Evolutionary conservation across 92 coral and sea anemone genomes (phyloP).

Genomic region (Siderastrea radians): DNA sequence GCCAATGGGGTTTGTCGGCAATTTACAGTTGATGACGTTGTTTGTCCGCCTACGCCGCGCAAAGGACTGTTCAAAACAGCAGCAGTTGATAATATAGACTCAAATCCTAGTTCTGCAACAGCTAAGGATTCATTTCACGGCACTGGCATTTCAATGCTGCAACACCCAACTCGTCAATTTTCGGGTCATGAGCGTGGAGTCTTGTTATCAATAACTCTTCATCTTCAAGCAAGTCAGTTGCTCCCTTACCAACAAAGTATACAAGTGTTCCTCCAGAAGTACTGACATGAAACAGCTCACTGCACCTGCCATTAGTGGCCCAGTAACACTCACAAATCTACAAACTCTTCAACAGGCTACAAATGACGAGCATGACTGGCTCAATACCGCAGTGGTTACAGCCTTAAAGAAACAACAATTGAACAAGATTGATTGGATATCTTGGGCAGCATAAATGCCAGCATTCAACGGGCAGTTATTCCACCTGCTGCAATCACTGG

Average conservation of each 20-base stretch:
- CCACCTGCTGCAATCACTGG: slow-evolving; percentile 40
- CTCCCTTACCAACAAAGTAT: too few relatives aligned
- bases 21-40: slow-evolving; percentile 19
- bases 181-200: slow-evolving; percentile 37
- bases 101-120: slow-evolving; percentile 52
- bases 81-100: slow-evolving; percentile 53
- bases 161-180: slow-evolving; percentile 32
- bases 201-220: not conserved
- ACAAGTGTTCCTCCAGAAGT: too few relatives aligned
- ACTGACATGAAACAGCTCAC: too few relatives aligned
- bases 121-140: slow-evolving; percentile 63
- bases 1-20: slow-evolving; percentile 34
- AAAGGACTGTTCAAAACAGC: slow-evolving; percentile 9
- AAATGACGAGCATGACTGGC: slow-evolving; percentile 29
- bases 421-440: slow-evolving; percentile 28
- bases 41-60: slow-evolving; percentile 13
- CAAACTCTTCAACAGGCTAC: not conserved
- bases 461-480: not conserved
- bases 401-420: slow-evolving; percentile 17
- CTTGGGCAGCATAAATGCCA: slow-evolving; percentile 57
- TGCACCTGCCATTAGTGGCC: too few relatives aligned
- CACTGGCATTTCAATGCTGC: slow-evolving; percentile 54
- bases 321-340: not conserved
- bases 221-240: not conserved
- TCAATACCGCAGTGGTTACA: not conserved